Evolutionary conservation across 1,140 invertebrate species (phyloP), one percentile per base, ranked within the genome.

Genomic region (Achroia grisella): DNA sequence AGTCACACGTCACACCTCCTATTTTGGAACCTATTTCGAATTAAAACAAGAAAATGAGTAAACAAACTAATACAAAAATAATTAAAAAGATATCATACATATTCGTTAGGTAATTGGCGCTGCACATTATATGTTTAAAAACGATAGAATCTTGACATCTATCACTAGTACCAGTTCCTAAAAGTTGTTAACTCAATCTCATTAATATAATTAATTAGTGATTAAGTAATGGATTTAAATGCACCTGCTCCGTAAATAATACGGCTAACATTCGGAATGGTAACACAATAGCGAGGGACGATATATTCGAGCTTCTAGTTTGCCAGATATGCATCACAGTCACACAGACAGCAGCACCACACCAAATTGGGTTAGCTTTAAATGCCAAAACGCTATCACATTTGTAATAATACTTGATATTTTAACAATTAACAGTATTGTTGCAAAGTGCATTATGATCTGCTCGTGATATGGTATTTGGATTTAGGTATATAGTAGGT

Each of bases 291-390:
- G 70, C 39, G 57, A 62, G 65, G 62, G 56, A 62, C 52, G 59
- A 71, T 67, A 51, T 39, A 55, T 43, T 59, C 62, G 52, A 61
- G 79, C 79, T 83, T 83, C 62, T 80, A 80, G 76, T 70, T 68
- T 63, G 74, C 63, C 70, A 67, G 59, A 49, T 62, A 65, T 57
- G 68, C 71, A 73, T 78, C 61, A 67, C 79, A 69, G 56, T 59
- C 56, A 68, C 65, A 72, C 64, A 37, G 59, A 71, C 55, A 68
- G 64, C 71, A 74, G 65, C 70, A 78, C 62, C 61, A 73, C 59
- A 69, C 61, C 52, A 41, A 60, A 57, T 61, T 49, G 47, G 48
- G 47, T 31, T 60, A 62, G 74, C 72, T 76, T 83, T 29, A 48
- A 64, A 71, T 44, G 69, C 71, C 34, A 41, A 68, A 58, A 74